phyloP scores from a whole-genome alignment of 2,797 vertebrate genomes.

The Spinibarbus caldwelli region DNA sequence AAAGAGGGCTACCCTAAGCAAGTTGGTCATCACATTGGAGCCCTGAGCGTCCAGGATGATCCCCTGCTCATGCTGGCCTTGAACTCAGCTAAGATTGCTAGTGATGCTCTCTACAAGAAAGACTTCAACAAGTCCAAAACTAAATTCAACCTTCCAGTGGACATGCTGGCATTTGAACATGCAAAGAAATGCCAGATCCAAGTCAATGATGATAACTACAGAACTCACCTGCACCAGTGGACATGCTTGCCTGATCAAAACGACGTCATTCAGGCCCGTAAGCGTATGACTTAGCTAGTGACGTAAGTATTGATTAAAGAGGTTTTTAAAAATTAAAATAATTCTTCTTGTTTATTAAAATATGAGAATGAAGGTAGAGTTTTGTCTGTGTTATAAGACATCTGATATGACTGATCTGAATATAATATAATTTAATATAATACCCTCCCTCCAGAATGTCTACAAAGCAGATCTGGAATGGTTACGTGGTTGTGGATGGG shows the following conservation, averaged over 20 bases:
- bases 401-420: not conserved
- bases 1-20: constrained; percentile 84
- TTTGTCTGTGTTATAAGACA: not conserved
- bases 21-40: constrained; percentile 87
- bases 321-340: too few species aligned
- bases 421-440: too few species aligned
- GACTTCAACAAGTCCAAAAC: constrained; percentile 85
- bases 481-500: constrained; percentile 94
- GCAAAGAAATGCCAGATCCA: constrained; percentile 84
- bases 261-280: constrained; percentile 84
- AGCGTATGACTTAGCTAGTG: constrained; percentile 87
- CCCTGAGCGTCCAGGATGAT: constrained; percentile 80
- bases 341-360: not conserved
- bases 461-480: constrained; percentile 97
- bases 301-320: constrained; percentile 82
- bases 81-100: constrained; percentile 91
- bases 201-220: constrained; percentile 83
- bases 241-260: constrained; percentile 87
- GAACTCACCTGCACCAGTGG: constrained; percentile 84
- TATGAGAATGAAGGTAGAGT: not conserved
- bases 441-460: constrained; percentile 75
- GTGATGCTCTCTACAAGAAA: constrained; percentile 88
- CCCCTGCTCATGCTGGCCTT: constrained; percentile 90
- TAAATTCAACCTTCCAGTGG: constrained; percentile 81
- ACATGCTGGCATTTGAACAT: constrained; percentile 79